Conservation (phyloP, 1,140 invertebrate species). For the Parapsyche elsis region DNA sequence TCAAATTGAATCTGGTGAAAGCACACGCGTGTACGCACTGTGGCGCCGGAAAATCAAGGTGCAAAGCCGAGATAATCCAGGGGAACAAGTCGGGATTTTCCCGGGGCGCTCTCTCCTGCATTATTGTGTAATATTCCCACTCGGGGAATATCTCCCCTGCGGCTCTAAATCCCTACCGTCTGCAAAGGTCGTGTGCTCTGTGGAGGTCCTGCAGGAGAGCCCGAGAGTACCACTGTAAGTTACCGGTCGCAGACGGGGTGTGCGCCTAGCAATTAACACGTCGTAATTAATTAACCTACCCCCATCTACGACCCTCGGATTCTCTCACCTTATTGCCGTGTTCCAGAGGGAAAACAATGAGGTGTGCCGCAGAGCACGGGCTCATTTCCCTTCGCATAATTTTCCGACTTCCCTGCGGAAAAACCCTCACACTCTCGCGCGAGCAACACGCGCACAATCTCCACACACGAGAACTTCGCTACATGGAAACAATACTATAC, state of each 20-base stretch:
- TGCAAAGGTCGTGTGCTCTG: conserved; percentile 33
- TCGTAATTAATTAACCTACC: conserved; percentile 55
- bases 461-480: too few relatives aligned
- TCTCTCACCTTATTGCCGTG: conserved; percentile 53
- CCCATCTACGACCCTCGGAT: conserved; percentile 6
- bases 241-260: conserved; percentile 26
- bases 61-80: conserved; percentile 23
- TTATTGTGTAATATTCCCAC: conserved; percentile 5
- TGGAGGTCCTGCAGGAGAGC: conserved; percentile 10
- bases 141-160: neutral
- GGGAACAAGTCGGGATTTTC: neutral
- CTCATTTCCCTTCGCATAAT: conserved; percentile 39
- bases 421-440: too few relatives aligned
- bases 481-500: too few relatives aligned
- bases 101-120: neutral
- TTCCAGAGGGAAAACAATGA: conserved; percentile 44
- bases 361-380: conserved; percentile 37
- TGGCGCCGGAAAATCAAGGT: neutral
- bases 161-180: conserved; percentile 38
- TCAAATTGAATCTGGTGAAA: conserved; percentile 6
- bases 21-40: too few relatives aligned
- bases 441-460: too few relatives aligned
- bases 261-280: conserved; percentile 55
- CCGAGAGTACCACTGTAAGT: conserved; percentile 46
- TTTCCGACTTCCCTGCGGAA: conserved; percentile 13